Evolutionary conservation across 2,113 vertebrate genomes (phyloP).

Genomic region (Naja naja): DNA sequence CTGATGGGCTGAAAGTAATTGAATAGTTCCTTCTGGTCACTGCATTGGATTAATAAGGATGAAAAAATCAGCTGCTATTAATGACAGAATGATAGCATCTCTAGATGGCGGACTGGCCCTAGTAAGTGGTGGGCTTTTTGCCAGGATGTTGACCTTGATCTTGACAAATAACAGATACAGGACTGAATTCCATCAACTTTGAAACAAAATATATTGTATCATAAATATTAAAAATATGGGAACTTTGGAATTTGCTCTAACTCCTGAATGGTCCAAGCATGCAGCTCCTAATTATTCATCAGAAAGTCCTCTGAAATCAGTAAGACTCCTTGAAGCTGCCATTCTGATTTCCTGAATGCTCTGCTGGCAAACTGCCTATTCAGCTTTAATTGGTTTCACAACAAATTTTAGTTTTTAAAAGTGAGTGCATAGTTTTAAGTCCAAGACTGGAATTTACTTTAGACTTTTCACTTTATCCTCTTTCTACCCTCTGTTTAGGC

Average conservation of each 20-base stretch:
- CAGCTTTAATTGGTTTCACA: not conserved
- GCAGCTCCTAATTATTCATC: not conserved
- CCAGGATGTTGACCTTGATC: not conserved
- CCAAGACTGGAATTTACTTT: not conserved
- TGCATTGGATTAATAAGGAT: not conserved
- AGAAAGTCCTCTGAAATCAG: not conserved
- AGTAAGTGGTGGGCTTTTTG: not conserved
- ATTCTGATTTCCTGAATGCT: not conserved
- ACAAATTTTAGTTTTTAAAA: not conserved
- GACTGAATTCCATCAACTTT: not conserved
- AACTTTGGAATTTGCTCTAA: not conserved
- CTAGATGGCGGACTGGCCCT: not conserved
- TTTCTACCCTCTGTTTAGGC: constrained; percentile 3
- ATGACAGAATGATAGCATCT: not conserved
- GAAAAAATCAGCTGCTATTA: not conserved
- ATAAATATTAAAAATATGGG: not conserved
- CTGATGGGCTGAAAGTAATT: not conserved
- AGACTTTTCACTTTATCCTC: not conserved
- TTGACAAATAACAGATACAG: not conserved
- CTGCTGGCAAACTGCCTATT: not conserved
- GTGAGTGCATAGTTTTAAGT: not conserved
- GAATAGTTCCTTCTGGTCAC: not conserved
- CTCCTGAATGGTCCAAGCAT: constrained; percentile 25
- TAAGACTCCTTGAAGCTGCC: not conserved
- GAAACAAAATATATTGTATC: not conserved